These are phyloP conservation scores for Darevskia nairensis DNA, from an alignment of 2,797 vertebrate species.

Conservation along the genomic window DNA sequence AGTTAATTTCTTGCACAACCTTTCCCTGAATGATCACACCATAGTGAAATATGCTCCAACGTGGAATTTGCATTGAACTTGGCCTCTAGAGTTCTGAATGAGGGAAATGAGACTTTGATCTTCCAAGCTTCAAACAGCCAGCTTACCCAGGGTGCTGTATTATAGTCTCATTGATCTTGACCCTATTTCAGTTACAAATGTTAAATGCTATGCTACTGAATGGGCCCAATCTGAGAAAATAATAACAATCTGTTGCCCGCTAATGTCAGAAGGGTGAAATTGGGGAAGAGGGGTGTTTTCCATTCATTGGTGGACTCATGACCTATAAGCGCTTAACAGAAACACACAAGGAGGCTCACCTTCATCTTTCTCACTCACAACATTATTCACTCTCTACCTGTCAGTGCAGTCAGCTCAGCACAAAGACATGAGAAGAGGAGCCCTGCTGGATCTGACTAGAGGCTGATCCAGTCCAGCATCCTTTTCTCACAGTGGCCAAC, in stretches of 20 bases:
- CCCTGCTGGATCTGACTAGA: too few relatives aligned
- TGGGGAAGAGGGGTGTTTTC: too few relatives aligned
- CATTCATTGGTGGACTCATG: too few relatives aligned
- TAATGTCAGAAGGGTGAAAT: neutral
- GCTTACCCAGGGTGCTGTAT: neutral
- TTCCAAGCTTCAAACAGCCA: neutral
- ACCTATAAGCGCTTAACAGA: neutral
- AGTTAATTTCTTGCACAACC: neutral
- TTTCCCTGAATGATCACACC: neutral
- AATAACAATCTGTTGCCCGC: neutral
- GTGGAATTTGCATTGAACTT: conserved; percentile 30
- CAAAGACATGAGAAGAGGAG: too few relatives aligned
- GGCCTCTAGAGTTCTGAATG: neutral
- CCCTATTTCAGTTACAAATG: conserved; percentile 20
- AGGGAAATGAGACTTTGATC: conserved; percentile 36
- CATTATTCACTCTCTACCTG: neutral
- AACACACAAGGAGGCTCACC: neutral
- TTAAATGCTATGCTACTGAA: conserved; percentile 12
- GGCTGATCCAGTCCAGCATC: too few relatives aligned
- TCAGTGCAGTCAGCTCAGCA: neutral
- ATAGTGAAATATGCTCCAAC: conserved; percentile 27
- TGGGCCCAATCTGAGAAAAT: neutral
- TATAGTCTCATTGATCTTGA: conserved; percentile 5
- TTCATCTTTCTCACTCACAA: neutral
- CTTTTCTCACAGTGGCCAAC: too few relatives aligned